Conservation (phyloP, 2,797 vertebrate species). For the Sebastes dallii region DNA sequence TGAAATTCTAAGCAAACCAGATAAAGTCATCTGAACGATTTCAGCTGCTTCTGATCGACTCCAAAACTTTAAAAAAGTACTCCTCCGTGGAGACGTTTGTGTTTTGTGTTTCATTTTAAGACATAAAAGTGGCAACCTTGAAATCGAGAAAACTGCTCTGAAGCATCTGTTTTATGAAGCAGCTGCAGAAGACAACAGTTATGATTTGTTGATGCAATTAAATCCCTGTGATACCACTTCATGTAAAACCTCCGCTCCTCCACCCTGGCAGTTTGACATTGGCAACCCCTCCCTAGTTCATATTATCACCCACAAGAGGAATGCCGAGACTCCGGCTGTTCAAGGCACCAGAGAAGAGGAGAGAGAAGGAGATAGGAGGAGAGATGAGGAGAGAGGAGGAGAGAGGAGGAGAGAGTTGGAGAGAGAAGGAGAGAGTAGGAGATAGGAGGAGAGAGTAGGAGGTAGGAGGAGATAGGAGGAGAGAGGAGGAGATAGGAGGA, state of each 20-base stretch:
- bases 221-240: conserved; percentile 18
- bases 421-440: no score
- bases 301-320: conserved; percentile 82
- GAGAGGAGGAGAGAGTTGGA: no score
- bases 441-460: no score
- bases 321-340: conserved; percentile 75
- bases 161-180: conserved; percentile 12
- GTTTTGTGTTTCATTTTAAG: neutral
- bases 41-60: conserved; percentile 12
- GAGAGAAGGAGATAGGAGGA: neutral
- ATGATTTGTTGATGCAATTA: conserved; percentile 47
- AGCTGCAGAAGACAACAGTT: conserved; percentile 31
- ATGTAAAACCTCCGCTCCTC: conserved; percentile 38
- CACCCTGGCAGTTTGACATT: conserved; percentile 24
- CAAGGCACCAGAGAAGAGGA: conserved; percentile 35
- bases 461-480: no score
- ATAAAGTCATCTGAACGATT: conserved; percentile 8
- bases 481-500: fast-evolving
- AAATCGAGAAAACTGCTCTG: conserved; percentile 7
- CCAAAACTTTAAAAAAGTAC: neutral
- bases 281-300: conserved; percentile 60
- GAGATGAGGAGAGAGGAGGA: neutral
- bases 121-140: neutral
- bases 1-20: neutral
- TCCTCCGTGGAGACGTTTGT: neutral